Base-by-base conservation (phyloP, 2,797 vertebrate genomes). In the Anisognathus igniventris region DNA sequence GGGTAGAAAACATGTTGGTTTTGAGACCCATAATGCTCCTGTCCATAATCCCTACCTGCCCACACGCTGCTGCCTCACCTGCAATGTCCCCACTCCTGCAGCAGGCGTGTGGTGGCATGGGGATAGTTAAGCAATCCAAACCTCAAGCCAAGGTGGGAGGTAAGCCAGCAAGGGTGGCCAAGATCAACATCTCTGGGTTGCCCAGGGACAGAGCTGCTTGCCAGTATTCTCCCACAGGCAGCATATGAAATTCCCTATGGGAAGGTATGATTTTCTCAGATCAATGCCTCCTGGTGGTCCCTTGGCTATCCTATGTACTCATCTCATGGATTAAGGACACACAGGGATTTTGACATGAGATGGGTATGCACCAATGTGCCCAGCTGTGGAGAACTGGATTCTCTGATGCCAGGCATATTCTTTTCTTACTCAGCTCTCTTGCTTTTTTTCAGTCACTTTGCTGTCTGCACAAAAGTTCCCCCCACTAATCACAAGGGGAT, bases 101-200 rank as follows among this genome's bases (percentile, higher is more conserved):
- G 66, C 11, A 5, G 70, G 74, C 35, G 0, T 57, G 56, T 58
- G 40, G 47, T 19, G 81, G 74, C 73, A 48, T 1, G 17, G 74
- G 23, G 31, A 33, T 37, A 51, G 66, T 86, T 84, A 75, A 78
- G 70, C 64, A 94, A 87, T 20, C 20, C 50, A 72, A 28, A 78
- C 48, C 47, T 60, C 47, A 33, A 66, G 65, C 61, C 54, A 50
- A 65, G 39, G 61, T 58, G 50, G 68, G 76, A 91, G 65, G 30
- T 18, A 50, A 93, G 39, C 57, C 75, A 92, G 85, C 25, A 65
- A 57, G 14, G 16, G 35, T 64, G 65, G 78, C 84, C 71, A 85
- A 95, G 61, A 66, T 83, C 71, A 85, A 56, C 27, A 57, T 17
- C 4, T 5, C 60, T 42, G 31, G 5, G 10, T 60, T 66, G 27